Conservation (phyloP, 1,140 invertebrate species). For the Formica exsecta region DNA sequence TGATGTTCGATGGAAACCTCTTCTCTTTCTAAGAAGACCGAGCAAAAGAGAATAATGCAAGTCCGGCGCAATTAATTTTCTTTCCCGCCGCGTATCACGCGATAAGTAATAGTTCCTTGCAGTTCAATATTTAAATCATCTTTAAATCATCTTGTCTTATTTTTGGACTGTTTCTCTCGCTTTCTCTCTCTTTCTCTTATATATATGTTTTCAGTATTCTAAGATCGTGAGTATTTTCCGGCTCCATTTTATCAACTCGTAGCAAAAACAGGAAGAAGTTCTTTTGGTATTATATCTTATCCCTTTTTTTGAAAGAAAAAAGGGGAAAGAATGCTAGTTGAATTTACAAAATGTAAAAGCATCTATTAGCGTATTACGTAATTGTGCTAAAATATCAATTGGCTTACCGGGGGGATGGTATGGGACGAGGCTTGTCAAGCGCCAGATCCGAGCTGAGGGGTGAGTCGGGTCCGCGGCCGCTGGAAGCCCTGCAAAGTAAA, state of each 20-base stretch:
- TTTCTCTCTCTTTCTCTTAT: too few species aligned
- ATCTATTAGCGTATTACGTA: neutral
- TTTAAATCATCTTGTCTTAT: neutral
- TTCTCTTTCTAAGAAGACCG: neutral
- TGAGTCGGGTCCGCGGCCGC: conserved; percentile 81
- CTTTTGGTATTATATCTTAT: neutral
- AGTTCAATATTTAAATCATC: conserved; percentile 3
- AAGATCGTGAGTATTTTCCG: neutral
- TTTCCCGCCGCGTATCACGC: neutral
- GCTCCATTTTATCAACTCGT: neutral
- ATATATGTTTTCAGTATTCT: neutral
- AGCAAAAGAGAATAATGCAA: conserved; percentile 3
- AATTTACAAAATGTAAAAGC: too few species aligned
- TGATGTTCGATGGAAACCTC: conserved; percentile 32
- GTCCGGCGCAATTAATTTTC: conserved; percentile 31
- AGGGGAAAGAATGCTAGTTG: neutral
- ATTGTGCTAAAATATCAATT: neutral
- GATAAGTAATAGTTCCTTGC: neutral
- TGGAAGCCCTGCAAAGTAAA: conserved; percentile 81
- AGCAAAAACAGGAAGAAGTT: neutral
- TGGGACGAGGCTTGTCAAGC: conserved; percentile 81
- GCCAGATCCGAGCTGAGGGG: conserved; percentile 79
- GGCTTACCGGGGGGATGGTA: conserved; percentile 81
- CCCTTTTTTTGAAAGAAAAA: neutral
- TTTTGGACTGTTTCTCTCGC: neutral